A percentile compares a stretch with the other conserved stretches of the same genome.
These are phyloP conservation scores for Trichomycterus rosablanca DNA, from an alignment of 2,113 vertebrate species.

Conservation along the genomic window DNA sequence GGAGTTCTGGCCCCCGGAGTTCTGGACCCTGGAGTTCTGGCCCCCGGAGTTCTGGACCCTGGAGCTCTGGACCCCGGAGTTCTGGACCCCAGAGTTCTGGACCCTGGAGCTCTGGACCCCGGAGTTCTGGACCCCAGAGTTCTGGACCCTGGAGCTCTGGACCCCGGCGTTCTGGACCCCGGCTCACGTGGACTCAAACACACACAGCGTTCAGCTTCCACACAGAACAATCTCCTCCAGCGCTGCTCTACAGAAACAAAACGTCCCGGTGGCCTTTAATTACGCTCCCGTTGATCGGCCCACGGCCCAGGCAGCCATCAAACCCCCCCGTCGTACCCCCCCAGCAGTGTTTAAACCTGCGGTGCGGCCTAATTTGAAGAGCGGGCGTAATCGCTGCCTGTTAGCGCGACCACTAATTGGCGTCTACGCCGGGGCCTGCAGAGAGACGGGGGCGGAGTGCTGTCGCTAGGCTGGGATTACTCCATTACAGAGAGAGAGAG, in stretches of 20 bases:
- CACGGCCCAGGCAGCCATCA: conserved; percentile 23
- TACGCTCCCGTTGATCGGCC: conserved; percentile 38
- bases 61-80: no score
- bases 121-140: no score
- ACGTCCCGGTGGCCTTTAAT: conserved; percentile 43
- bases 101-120: no score
- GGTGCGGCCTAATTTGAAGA: conserved; percentile 44
- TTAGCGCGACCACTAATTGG: conserved; percentile 49
- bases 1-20: no score
- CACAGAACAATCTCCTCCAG: conserved; percentile 33
- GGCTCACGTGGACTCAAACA: conserved; percentile 20
- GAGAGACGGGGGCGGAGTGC: conserved; percentile 36
- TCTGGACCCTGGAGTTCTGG: no score
- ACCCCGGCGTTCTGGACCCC: no score
- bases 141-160: no score
- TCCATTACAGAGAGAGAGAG: conserved; percentile 21
- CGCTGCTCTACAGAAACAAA: conserved; percentile 42
- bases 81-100: no score
- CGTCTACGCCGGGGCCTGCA: conserved; percentile 38
- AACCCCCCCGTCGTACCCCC: no score
- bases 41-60: no score
- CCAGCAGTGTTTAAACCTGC: conserved; percentile 46
- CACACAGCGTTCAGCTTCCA: conserved; percentile 33
- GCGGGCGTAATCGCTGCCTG: conserved; percentile 47
- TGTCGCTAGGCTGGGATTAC: conserved; percentile 36